Evolutionary conservation across 2,113 vertebrate genomes (phyloP), one percentile per base, ranked within the genome.

Genomic region (Cheirogaleus medius): DNA sequence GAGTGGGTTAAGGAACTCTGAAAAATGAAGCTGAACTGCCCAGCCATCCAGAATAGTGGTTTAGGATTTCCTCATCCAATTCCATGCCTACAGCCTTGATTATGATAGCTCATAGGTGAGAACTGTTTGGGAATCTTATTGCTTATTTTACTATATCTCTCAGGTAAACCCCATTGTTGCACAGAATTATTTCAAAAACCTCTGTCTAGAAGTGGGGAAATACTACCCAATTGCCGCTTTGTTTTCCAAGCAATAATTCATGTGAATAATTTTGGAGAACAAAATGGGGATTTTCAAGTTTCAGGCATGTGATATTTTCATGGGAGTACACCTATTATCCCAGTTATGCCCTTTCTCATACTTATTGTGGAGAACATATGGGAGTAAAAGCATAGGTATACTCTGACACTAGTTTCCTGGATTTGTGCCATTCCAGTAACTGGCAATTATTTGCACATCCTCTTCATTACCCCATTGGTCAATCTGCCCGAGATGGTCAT

Each of bases 131-230:
- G 90, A 90, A 80, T 76, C 20, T 92, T 81, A 68, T 42, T 82
- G 56, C 25, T 13, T 85, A 14, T 85, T 87, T 39, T 81, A 85
- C 42, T 77, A 1, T 83, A 49, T 86, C 83, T 84, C 58, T 54
- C 37, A 73, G 42, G 77, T 73, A 87, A 91, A 82, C 5, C 56
- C 12, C 1, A 37, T 21, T 71, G 11, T 21, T 78, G 14, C 56
- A 85, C 25, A 73, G 14, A 93, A 87, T 8, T 78, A 60, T 87
- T 85, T 95, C n/a, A 68, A 89, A 94, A 96, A 73, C 21, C 7
- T 5, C 47, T 82, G 8, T 81, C 52, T 47, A 18, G 68, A 9
- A 11, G 9, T 8, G 32, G 81, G 42, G 32, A 83, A 87, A 78
- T 87, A 42, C 25, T 58, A 8, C 4, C 39, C 32, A 71, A 58